These are phyloP conservation scores for Drosophila borborema DNA, from an alignment of 2,888 invertebrate species.

Conservation along the genomic window DNA sequence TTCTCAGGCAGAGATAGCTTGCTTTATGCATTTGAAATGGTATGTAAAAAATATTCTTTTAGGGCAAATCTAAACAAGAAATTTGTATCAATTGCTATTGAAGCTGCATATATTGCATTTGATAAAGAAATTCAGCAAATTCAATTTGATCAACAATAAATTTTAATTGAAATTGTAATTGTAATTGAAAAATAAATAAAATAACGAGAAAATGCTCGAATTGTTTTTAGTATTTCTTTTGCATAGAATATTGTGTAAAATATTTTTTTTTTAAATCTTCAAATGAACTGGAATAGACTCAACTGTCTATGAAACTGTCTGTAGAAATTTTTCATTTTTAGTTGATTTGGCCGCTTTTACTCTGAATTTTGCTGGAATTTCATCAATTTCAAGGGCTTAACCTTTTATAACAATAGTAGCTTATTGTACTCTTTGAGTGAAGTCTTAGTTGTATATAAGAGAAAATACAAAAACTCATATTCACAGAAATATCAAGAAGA, in stretches of 20 bases:
- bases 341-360: background rate
- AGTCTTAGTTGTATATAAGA: background rate
- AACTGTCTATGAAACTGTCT: background rate
- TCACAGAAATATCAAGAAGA: background rate
- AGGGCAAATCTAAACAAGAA: background rate
- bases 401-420: background rate
- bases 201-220: background rate
- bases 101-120: background rate
- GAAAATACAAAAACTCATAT: background rate
- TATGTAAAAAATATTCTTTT: background rate
- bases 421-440: background rate
- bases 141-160: background rate
- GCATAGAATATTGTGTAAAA: background rate
- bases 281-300: background rate
- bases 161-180: background rate
- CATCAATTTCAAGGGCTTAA: background rate
- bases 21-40: background rate
- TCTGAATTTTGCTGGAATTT: background rate
- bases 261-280: no score
- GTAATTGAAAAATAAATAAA: background rate
- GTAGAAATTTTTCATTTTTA: background rate
- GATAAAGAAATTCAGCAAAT: background rate
- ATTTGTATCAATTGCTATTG: conserved; percentile 2
- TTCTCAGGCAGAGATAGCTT: conserved; percentile 7
- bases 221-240: background rate